A percentile compares a stretch with the other conserved stretches of the same genome.
phyloP scores from a whole-genome alignment of 2,797 vertebrate species.

The Holocentrus rufus region DNA sequence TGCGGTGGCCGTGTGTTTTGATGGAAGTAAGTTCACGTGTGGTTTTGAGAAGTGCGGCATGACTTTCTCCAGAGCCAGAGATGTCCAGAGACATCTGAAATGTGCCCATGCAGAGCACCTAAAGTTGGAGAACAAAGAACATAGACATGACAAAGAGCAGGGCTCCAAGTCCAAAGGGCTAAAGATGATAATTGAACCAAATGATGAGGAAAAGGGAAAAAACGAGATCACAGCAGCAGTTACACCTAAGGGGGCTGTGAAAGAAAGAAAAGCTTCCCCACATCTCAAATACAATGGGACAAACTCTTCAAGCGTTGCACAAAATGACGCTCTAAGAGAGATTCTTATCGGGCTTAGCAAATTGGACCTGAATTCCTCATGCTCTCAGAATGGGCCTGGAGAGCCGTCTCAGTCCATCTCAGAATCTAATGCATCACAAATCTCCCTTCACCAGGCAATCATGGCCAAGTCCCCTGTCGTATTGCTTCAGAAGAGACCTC shows the following conservation, averaged over 20 bases:
- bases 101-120: slow-evolving; percentile 88
- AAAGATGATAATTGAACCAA: slow-evolving; percentile 56
- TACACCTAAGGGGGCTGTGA: slow-evolving; percentile 39
- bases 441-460: slow-evolving; percentile 78
- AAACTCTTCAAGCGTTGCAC: slow-evolving; percentile 56
- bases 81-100: slow-evolving; percentile 90
- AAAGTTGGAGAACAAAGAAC: slow-evolving; percentile 84
- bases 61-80: slow-evolving; percentile 88
- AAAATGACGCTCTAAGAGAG: slow-evolving; percentile 86
- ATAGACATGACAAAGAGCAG: slow-evolving; percentile 74
- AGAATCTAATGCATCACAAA: slow-evolving; percentile 71
- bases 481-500: slow-evolving; percentile 62
- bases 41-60: slow-evolving; percentile 92
- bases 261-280: slow-evolving; percentile 55
- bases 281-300: slow-evolving; percentile 45
- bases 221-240: slow-evolving; percentile 55
- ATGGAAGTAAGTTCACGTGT: slow-evolving; percentile 90
- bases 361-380: slow-evolving; percentile 87
- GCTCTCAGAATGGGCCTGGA: slow-evolving; percentile 31
- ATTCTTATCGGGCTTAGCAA: slow-evolving; percentile 89
- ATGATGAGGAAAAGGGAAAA: slow-evolving; percentile 74
- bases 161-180: slow-evolving; percentile 63
- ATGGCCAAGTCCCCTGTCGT: slow-evolving; percentile 80
- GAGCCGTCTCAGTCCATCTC: slow-evolving; percentile 74
- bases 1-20: slow-evolving; percentile 88